Evolutionary conservation across 2,797 vertebrate genomes (phyloP), one percentile per base, ranked within the genome.

Genomic region (Tokudaia tokunoshimensis): DNA sequence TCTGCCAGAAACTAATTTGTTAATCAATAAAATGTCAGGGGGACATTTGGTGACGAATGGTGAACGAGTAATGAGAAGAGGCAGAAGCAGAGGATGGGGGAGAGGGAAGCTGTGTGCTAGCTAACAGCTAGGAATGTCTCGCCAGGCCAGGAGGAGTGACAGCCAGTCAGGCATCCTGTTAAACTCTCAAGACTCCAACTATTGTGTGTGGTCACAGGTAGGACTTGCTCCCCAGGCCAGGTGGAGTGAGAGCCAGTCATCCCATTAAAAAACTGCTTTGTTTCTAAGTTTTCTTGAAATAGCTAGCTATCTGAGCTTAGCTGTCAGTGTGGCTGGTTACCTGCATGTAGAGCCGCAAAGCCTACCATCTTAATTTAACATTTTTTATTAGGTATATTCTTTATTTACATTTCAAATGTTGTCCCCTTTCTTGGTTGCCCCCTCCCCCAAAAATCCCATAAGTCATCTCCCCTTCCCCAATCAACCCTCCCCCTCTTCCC

Each of bases 1-100:
- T 87, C 63, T 87, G 2, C 50, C 86, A 67, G 57, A 70, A 95
- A 50, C 47, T 75, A 75, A 79, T 90, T 89, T n/a, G 89, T 17
- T 59, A 74, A 75, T 79, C 31, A 74, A 2, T 52, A 24, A 85
- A 89, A 19, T 52, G 26, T 82, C 37, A 67, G 8, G 44, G n/a
- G 63, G 91, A n/a, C n/a, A n/a, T n/a, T n/a, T n/a, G n/a, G n/a
- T n/a, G n/a, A n/a, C 41, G 3, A 61, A 89, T 47, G 74, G 70
- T 70, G 67, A 70, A 19, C 7, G 0, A 61, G 8, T 22, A 41
- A 50, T 14, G 29, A 10, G 13, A 55, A 17, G 26, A 41, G 47
- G 57, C 41, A 41, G 61, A 79, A 79, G 3, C 22, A 59, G 47
- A 79, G 55, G 70, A 57, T 92, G 57, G 31, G 47, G 70, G 50